phyloP scores from a whole-genome alignment of 2,113 vertebrate species.

The Sinocyclocheilus anshuiensis region DNA sequence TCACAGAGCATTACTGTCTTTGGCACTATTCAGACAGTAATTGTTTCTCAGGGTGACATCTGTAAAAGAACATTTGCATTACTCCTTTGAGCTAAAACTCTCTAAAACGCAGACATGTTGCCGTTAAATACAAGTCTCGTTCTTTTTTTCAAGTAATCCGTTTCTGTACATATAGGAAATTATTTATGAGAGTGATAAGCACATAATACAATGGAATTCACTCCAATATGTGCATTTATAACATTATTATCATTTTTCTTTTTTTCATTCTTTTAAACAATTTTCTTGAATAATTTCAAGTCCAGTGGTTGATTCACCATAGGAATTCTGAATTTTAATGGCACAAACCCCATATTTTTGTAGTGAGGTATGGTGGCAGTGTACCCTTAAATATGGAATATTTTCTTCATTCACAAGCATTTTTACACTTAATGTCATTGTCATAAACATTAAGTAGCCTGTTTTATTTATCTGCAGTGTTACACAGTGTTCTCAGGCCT shows the following conservation, averaged over 20 bases:
- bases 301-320: not conserved
- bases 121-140: not conserved
- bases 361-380: not conserved
- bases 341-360: not conserved
- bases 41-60: not conserved
- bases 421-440: not conserved
- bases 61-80: not conserved
- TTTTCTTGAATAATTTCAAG: no score
- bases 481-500: not conserved
- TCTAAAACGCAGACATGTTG: not conserved
- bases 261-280: no score
- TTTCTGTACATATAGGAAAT: not conserved
- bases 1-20: not conserved
- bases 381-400: not conserved
- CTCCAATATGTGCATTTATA: not conserved
- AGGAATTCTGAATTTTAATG: not conserved
- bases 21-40: not conserved
- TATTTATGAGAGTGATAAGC: no score
- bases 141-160: not conserved
- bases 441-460: not conserved
- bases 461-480: conserved; percentile 37
- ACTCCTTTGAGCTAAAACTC: not conserved
- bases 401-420: not conserved
- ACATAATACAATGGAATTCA: not conserved
- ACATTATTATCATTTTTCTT: not conserved